Base-by-base conservation (phyloP, 2,888 invertebrate species). In the Brenthis ino region DNA sequence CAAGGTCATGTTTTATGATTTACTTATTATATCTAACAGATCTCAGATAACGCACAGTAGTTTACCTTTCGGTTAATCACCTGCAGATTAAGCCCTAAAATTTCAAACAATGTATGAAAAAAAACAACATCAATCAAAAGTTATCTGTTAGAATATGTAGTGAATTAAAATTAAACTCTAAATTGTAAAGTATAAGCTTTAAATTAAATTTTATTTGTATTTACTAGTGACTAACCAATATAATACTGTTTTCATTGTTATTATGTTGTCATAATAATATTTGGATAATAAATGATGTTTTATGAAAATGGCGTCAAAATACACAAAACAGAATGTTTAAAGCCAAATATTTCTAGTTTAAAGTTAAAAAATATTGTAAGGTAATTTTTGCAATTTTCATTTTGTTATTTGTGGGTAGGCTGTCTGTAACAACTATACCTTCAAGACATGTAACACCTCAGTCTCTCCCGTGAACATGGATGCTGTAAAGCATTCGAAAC, bases 81-180 rank as follows among this genome's bases (percentile, higher is more conserved):
- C 57, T 20, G 37, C 37, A 11, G 37, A 43, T 8, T 43, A 8
- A 43, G 37, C 11, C 2, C 37, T 43, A 37, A 37, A 37, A 43
- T 43, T 43, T 43, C 6, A 53, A n/a, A 53, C 16, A 16, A 16
- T 53, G 6, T 53, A 53, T 16, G 6, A 16, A 16, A 53, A 75
- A 76, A 74, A 74, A 74, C 72, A 72, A 70, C 71, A 76, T 76
- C 75, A 71, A 75, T 76, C 76, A 75, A 61, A 66, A 65, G 69
- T 75, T 75, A 75, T 76, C 76, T 56, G 54, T 14, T 16, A 6
- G 37, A 68, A 72, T 72, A 72, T 69, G 56, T 55, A 6, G 28
- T 28, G 0, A 4, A 54, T 50, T 8, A 6, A 72, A 72, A 67
- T 14, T 61, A 37, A 67, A 65, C 68, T 63, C 16, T 72, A 66